Conservation (phyloP, 2,797 vertebrate species). For the Coendou prehensilis region DNA sequence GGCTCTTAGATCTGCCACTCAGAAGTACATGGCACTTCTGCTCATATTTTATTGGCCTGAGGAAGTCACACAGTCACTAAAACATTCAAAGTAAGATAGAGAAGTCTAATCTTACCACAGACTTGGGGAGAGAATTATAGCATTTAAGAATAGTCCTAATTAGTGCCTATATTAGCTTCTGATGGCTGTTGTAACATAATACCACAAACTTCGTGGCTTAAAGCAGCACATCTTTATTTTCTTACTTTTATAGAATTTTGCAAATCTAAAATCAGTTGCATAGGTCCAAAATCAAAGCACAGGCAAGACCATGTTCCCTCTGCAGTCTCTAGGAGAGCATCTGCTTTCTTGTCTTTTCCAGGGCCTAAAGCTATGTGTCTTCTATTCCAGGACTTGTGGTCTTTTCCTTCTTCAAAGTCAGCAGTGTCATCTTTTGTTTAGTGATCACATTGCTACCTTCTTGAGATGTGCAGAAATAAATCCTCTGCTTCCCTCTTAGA, state of each 20-base stretch:
- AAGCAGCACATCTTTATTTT: background rate
- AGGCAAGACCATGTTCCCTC: background rate
- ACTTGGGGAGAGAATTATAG: background rate
- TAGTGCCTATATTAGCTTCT: background rate
- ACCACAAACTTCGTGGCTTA: background rate
- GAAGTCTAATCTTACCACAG: background rate
- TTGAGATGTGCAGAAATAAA: background rate
- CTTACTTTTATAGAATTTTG: background rate
- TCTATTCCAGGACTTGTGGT: background rate
- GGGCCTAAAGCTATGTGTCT: background rate
- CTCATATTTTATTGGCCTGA: background rate
- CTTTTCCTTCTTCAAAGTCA: background rate
- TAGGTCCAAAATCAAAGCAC: background rate
- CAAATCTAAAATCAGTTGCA: slow-evolving; percentile 8
- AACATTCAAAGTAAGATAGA: background rate
- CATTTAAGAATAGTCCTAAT: background rate
- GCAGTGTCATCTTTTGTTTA: background rate
- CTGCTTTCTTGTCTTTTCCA: background rate
- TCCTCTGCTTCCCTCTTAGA: background rate
- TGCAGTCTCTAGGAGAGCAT: background rate
- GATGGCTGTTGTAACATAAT: background rate
- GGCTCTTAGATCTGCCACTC: background rate
- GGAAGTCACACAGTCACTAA: background rate
- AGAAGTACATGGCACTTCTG: background rate
- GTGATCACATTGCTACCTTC: background rate